These are phyloP conservation scores for Menidia menidia DNA, from an alignment of 2,797 vertebrate genomes.

Conservation along the genomic window DNA sequence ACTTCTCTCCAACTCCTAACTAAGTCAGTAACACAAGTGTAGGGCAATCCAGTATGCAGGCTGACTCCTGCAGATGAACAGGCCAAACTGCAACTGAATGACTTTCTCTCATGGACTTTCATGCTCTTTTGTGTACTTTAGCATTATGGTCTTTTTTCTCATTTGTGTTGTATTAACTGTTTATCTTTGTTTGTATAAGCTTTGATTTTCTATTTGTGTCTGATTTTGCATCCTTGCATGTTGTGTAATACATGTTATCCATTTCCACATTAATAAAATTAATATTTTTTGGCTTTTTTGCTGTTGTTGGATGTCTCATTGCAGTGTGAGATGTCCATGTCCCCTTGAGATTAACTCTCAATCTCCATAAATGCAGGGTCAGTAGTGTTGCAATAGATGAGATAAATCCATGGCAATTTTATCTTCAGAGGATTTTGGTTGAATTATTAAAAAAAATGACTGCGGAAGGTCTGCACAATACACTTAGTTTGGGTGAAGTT, in stretches of 20 bases:
- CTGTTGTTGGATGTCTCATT: constrained; percentile 71
- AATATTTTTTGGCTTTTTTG: constrained; percentile 66
- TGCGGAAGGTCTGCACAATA: constrained; percentile 14
- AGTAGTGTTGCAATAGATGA: constrained; percentile 52
- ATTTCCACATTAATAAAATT: constrained; percentile 77
- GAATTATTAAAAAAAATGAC: constrained; percentile 5
- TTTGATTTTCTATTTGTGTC: constrained; percentile 60
- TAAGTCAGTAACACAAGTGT: constrained; percentile 19
- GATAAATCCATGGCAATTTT: constrained; percentile 16
- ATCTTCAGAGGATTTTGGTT: neutral
- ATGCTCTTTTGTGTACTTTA: constrained; percentile 30
- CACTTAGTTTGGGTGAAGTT: constrained; percentile 4
- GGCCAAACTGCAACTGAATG: constrained; percentile 15
- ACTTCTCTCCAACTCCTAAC: constrained; percentile 16
- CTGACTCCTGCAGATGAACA: constrained; percentile 1
- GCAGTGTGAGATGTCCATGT: constrained; percentile 64
- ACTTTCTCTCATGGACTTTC: constrained; percentile 21
- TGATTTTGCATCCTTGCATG: constrained; percentile 80
- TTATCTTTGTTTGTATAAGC: constrained; percentile 47
- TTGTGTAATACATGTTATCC: constrained; percentile 67
- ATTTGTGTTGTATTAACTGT: constrained; percentile 47
- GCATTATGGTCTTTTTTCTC: constrained; percentile 29
- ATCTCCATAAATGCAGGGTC: constrained; percentile 51
- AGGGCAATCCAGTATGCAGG: constrained; percentile 6
- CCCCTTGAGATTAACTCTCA: constrained; percentile 47